These are phyloP conservation scores for Prorops nasuta DNA, from an alignment of 1,140 invertebrate genomes.

Conservation along the genomic window DNA sequence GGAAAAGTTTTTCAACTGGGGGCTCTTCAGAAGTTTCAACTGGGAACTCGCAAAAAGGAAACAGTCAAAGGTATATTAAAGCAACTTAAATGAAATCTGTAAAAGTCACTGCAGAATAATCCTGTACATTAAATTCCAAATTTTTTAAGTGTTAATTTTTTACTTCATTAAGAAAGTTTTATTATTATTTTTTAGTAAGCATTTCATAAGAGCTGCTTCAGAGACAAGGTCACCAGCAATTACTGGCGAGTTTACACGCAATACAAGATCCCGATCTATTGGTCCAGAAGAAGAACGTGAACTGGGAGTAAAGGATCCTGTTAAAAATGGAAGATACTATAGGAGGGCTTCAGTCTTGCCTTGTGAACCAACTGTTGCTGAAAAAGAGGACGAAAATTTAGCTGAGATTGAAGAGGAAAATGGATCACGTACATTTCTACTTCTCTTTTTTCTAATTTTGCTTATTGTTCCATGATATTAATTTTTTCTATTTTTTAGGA, in stretches of 20 bases:
- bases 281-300: background rate
- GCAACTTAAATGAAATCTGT: too few relatives aligned
- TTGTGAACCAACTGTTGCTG: background rate
- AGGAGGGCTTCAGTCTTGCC: background rate
- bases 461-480: too few relatives aligned
- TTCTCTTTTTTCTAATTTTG: too few relatives aligned
- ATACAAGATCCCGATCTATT: background rate
- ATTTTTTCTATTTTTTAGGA: too few relatives aligned
- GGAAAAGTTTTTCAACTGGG: background rate
- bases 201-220: background rate
- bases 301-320: too few relatives aligned
- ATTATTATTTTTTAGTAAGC: background rate
- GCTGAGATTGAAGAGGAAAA: background rate
- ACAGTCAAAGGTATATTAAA: too few relatives aligned
- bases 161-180: background rate
- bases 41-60: background rate
- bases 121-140: background rate
- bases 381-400: background rate
- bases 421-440: too few relatives aligned
- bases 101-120: background rate
- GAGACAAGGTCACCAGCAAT: background rate
- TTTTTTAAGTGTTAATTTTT: background rate
- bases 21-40: background rate
- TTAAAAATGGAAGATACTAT: too few relatives aligned
- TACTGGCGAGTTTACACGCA: background rate